Evolutionary conservation across 2,888 invertebrate species (phyloP), one percentile per base, ranked within the genome.

Genomic region (Acheta domesticus): DNA sequence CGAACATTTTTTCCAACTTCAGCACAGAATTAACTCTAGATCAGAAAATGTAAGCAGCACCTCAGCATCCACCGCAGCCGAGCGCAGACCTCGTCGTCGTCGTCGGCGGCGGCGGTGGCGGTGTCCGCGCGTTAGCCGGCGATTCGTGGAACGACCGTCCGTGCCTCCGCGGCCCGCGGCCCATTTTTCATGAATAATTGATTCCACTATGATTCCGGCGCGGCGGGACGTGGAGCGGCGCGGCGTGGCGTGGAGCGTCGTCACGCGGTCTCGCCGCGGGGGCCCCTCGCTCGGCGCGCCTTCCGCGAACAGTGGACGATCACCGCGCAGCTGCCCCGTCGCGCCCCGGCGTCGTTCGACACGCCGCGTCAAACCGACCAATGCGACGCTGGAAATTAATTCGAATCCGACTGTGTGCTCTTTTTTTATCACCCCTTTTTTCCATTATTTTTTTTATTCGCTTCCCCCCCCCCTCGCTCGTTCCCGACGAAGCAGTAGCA

Each of bases 151-250:
- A 36, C 36, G 36, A 36, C 36, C 36, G 36, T 36, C 36, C 36
- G 36, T 62, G 62, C 62, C 62, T 19, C 16, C n/a, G 62, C 62
- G 14, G 62, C 62, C 36, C n/a, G 62, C 62, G 62, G 62, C 62
- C n/a, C n/a, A 62, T 62, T 62, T 62, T 62, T 62, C 62, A 62
- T 62, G 62, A 62, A 62, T 62, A 62, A 62, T 62, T 62, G 62
- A 62, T 62, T 62, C 62, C 16, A 62, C 62, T 62, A 62, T 62
- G 62, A 62, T 62, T 62, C 62, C 62, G 62, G 62, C 62, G 62
- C 14, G n/a, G n/a, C n/a, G n/a, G n/a, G n/a, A n/a, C n/a, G n/a
- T n/a, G n/a, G n/a, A n/a, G n/a, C n/a, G n/a, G 62, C 12, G n/a
- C 16, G n/a, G 62, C 62, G 62, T 19, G n/a, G 62, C 14, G 62